These are phyloP conservation scores for Labeo calbasu DNA, from an alignment of 2,797 vertebrate genomes.

Conservation along the genomic window DNA sequence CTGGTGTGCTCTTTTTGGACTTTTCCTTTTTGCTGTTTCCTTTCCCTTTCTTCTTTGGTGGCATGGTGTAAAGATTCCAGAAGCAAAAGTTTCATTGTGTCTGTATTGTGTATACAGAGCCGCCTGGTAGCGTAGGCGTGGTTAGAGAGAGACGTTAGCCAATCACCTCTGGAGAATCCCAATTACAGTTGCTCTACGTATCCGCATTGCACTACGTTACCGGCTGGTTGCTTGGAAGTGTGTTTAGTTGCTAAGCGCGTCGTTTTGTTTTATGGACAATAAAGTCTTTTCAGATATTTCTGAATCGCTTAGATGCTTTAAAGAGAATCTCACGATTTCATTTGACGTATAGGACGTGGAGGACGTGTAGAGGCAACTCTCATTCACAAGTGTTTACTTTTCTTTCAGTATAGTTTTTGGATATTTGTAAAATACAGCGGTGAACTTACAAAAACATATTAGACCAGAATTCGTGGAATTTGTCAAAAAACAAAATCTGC, in stretches of 20 bases:
- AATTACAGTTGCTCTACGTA: neutral
- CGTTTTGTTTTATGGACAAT: conserved; percentile 54
- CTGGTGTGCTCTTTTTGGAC: conserved; percentile 64
- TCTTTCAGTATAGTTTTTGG: neutral
- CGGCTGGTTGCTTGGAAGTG: conserved; percentile 27
- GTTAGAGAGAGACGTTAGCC: neutral
- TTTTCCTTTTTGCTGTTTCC: conserved; percentile 71
- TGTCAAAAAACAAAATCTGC: neutral
- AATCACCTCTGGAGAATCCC: conserved; percentile 23
- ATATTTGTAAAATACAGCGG: neutral
- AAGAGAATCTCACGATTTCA: neutral
- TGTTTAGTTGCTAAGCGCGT: conserved; percentile 57
- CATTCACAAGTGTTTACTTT: neutral
- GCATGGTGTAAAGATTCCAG: conserved; percentile 66
- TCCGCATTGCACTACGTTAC: conserved; percentile 22
- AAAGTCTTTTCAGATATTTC: neutral
- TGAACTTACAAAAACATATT: neutral
- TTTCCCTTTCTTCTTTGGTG: conserved; percentile 74
- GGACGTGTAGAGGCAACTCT: neutral
- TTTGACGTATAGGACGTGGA: neutral
- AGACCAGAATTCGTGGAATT: neutral
- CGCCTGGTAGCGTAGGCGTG: conserved; percentile 32
- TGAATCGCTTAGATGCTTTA: neutral
- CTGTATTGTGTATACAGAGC: neutral
- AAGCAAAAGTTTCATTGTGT: conserved; percentile 8